Evolutionary conservation across 2,113 vertebrate genomes (phyloP), one percentile per base, ranked within the genome.

Genomic region (Orthonyx spaldingii): DNA sequence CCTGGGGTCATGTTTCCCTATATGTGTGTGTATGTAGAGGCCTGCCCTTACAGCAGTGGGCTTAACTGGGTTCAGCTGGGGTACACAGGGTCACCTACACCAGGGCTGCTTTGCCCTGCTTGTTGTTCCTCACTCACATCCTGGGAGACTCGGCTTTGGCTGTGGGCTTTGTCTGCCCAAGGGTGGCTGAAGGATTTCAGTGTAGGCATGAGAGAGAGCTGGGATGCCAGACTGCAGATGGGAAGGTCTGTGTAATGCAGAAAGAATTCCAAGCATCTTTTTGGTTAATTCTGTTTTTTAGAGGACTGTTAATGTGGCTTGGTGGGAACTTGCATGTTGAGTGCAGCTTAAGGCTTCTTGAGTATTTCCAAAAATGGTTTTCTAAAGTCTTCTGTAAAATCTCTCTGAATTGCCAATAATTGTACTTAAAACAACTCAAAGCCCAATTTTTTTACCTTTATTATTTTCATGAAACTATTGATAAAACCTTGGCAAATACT

Each of bases 201-300:
- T 32, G 47, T 32, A 63, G 80, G 83, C 94, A 81, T 33, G 55
- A 68, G 84, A 35, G 75, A 53, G 92, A 21, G 60, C 88, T 69
- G 79, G 68, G 79, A 80, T 94, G 59, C 85, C 6, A 44, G 86
- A 70, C 9, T 90, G 88, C 88, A 70, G 6, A 70, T 55, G 72
- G 76, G 93, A 77, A 95, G 94, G 50, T 83, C 80, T 95, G 39
- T 90, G 89, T 90, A 90, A 94, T 92, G 80, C 91, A 91, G 86
- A 97, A 96, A 63, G 94, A 95, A 97, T 97, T 93, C 88, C 75
- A 94, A 94, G 79, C 78, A 95, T 97, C 90, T 93, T 88, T 94
- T 94, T 94, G 94, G 88, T 94, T 95, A 90, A 92, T 96, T 95
- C 85, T 89, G 44, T 78, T 68, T 87, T 96, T 89, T 74, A 66